A percentile compares a stretch with the other conserved stretches of the same genome.
phyloP scores from a whole-genome alignment of 2,888 invertebrate species.

The Stenurella melanura region DNA sequence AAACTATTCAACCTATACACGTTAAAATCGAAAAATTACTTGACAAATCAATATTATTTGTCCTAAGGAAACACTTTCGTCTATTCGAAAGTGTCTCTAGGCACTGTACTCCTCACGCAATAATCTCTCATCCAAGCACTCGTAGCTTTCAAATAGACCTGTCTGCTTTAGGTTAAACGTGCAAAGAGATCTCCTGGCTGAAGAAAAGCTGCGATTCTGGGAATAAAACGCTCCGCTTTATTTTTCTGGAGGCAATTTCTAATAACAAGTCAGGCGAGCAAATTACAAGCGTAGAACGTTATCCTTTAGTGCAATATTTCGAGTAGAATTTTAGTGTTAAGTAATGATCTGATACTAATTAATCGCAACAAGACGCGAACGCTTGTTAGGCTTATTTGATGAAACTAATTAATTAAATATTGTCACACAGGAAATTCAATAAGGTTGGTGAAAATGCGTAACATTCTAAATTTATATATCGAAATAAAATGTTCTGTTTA shows the following conservation, averaged over 20 bases:
- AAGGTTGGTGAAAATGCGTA: too few species aligned
- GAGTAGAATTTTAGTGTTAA: too few species aligned
- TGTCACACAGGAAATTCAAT: too few species aligned
- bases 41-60: neutral
- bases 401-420: too few species aligned
- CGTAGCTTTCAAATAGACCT: neutral
- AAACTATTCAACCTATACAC: neutral
- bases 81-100: neutral
- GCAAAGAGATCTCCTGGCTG: neutral
- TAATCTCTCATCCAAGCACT: neutral
- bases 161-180: neutral
- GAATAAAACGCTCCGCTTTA: neutral
- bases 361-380: too few species aligned
- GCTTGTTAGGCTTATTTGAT: too few species aligned
- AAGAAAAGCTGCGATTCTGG: neutral
- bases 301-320: neutral
- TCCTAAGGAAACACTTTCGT: conserved; percentile 9
- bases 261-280: neutral
- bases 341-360: too few species aligned
- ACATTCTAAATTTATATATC: too few species aligned
- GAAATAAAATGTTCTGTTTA: too few species aligned
- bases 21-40: conserved; percentile 1
- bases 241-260: neutral
- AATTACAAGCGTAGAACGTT: neutral
- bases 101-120: neutral